Percentiles rank a stretch among this genome's conserved stretches.
These are phyloP conservation scores for Melolontha melolontha DNA, from an alignment of 2,888 invertebrate species.

Conservation along the genomic window DNA sequence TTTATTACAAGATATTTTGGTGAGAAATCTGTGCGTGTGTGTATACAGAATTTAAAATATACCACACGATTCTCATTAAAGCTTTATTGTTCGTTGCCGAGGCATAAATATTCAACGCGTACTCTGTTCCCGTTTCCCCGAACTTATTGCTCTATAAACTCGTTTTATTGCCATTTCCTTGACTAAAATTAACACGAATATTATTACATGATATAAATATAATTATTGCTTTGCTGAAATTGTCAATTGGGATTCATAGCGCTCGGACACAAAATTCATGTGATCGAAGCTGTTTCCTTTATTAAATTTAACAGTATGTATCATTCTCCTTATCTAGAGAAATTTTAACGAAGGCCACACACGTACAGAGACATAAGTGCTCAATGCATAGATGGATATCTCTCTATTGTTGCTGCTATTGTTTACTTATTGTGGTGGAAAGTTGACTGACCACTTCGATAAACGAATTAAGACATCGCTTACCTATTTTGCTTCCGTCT, in stretches of 20 bases:
- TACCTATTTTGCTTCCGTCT: background rate
- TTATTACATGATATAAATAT: background rate
- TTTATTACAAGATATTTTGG: no score
- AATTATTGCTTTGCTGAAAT: background rate
- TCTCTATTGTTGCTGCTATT: background rate
- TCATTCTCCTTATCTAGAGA: background rate
- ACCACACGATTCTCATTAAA: slow-evolving; percentile 6
- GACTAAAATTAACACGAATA: slow-evolving; percentile 2
- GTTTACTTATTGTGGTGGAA: background rate
- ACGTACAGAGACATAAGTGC: no score
- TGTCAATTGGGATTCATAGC: background rate
- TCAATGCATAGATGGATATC: slow-evolving; percentile 4
- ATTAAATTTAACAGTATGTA: background rate
- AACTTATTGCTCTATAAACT: slow-evolving; percentile 6
- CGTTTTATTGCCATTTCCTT: slow-evolving; percentile 6
- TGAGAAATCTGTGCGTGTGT: background rate
- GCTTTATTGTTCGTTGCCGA: slow-evolving; percentile 6
- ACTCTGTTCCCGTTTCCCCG: background rate
- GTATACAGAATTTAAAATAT: background rate
- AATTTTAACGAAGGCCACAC: no score
- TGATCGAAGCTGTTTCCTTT: background rate
- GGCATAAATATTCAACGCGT: slow-evolving; percentile 5
- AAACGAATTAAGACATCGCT: slow-evolving; percentile 5
- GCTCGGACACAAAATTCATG: background rate
- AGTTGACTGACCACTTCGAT: slow-evolving; percentile 5